Base-by-base conservation (phyloP, 2,888 invertebrate species). In the Troides oblongomaculatus region DNA sequence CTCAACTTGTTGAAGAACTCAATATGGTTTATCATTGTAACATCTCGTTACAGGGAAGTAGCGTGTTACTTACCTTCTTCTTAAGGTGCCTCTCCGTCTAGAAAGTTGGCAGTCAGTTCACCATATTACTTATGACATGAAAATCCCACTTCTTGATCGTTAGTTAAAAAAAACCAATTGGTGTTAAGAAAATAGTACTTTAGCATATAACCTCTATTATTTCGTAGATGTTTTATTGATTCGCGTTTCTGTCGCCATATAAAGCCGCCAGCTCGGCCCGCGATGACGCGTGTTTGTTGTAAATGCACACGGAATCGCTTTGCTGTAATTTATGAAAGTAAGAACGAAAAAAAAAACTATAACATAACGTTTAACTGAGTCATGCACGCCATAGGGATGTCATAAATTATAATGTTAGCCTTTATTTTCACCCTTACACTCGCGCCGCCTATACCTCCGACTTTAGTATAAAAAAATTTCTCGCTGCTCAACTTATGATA, bases 221-320 rank as follows among this genome's bases (percentile, higher is more conserved):
- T 56, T 53, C 8, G 67, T 43, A 50, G 43, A 56, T 60, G 43
- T 68, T 68, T 64, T 63, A 46, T 60, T 68, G 53, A 68, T 60
- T 39, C 60, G 57, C 23, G 18, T 60, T 50, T 50, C 50, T n/a
- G 18, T 25, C 14, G 56, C 58, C 2, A 46, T 66, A 59, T 6
- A 17, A 21, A 43, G 83, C 79, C 18, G 76, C 73, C 76, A 72
- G n/a, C 5, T 76, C 80, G 80, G 83, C 87, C 81, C 86, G 86
- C 83, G 5, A 23, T 2, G 23, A 53, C 18, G 53, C 53, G 53
- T 77, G 78, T 79, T 81, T 80, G 77, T 86, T 84, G 81, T 85
- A 87, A 84, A 81, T 83, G 84, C 87, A 89, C 86, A 89, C 80
- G 77, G 87, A 88, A 88, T 88, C 88, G 81, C 74, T 66, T 73